phyloP scores from a whole-genome alignment of 23 tunicate species.

The Styela plicata region DNA sequence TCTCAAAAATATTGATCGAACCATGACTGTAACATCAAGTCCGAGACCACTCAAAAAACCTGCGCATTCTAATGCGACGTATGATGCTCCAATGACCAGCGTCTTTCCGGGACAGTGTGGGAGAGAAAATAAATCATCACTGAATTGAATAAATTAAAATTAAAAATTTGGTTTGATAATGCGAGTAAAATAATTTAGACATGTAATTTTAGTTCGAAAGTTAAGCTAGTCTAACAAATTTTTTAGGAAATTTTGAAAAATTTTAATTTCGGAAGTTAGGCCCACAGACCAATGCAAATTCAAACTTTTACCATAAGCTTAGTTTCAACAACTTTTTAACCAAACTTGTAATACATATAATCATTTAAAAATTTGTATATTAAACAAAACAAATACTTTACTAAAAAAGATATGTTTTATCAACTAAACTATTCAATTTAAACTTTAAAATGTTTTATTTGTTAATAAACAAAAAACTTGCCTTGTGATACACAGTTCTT shows the following conservation, averaged over 20 bases:
- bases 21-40: conserved; percentile 87
- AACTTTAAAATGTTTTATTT: too few species aligned
- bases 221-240: too few species aligned
- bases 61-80: conserved; percentile 94
- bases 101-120: conserved; percentile 91
- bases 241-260: neutral
- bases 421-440: too few species aligned
- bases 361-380: too few species aligned
- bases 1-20: conserved; percentile 87
- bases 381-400: too few species aligned
- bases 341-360: too few species aligned
- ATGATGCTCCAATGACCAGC: conserved; percentile 83
- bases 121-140: conserved; percentile 88
- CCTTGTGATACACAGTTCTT: conserved; percentile 81
- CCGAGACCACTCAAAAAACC: conserved; percentile 89
- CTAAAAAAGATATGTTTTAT: too few species aligned
- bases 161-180: neutral
- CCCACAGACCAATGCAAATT: too few species aligned
- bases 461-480: too few species aligned
- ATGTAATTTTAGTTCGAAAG: neutral
- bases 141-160: neutral
- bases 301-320: too few species aligned
- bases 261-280: neutral
- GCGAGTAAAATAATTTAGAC: neutral
- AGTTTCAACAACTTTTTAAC: too few species aligned